A percentile compares a stretch with the other conserved stretches of the same genome.
Evolutionary conservation across 2,113 vertebrate species (phyloP).

Genomic region (Podilymbus podiceps): DNA sequence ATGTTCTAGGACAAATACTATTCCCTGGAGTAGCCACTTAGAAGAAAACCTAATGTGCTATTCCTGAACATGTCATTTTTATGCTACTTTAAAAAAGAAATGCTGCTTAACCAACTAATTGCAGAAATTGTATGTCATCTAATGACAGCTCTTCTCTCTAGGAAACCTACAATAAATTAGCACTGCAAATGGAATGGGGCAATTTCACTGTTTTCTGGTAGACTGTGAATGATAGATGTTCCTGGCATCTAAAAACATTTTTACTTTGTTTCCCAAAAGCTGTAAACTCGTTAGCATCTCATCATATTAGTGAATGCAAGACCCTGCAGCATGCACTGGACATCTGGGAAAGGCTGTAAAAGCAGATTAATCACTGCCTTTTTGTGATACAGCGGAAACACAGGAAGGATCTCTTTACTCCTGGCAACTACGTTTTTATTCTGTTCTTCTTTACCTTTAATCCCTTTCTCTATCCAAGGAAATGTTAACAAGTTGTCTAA

Average conservation of each 20-base stretch:
- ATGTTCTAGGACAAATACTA: slow-evolving; percentile 34
- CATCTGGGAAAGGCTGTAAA: slow-evolving; percentile 1
- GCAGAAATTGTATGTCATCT: slow-evolving; percentile 10
- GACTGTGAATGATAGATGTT: neutral
- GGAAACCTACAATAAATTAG: slow-evolving; percentile 31
- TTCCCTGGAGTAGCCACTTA: slow-evolving; percentile 35
- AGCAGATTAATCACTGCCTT: slow-evolving; percentile 25
- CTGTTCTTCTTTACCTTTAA: neutral
- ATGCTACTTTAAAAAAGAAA: slow-evolving; percentile 31
- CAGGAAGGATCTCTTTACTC: neutral
- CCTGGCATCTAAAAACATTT: neutral
- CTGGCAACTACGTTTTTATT: neutral
- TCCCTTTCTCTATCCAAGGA: neutral
- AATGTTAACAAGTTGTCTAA: neutral
- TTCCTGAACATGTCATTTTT: slow-evolving; percentile 36
- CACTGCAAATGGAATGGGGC: neutral
- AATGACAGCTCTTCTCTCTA: slow-evolving; percentile 20
- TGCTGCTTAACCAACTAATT: slow-evolving; percentile 53
- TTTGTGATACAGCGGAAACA: neutral
- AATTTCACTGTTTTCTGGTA: neutral
- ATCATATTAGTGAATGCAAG: neutral
- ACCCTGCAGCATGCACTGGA: neutral
- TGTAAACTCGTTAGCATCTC: slow-evolving; percentile 17
- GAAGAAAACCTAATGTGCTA: slow-evolving; percentile 12
- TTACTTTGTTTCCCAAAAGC: slow-evolving; percentile 19